These are phyloP conservation scores for Alosa sapidissima DNA, from an alignment of 2,797 vertebrate species.

Conservation along the genomic window DNA sequence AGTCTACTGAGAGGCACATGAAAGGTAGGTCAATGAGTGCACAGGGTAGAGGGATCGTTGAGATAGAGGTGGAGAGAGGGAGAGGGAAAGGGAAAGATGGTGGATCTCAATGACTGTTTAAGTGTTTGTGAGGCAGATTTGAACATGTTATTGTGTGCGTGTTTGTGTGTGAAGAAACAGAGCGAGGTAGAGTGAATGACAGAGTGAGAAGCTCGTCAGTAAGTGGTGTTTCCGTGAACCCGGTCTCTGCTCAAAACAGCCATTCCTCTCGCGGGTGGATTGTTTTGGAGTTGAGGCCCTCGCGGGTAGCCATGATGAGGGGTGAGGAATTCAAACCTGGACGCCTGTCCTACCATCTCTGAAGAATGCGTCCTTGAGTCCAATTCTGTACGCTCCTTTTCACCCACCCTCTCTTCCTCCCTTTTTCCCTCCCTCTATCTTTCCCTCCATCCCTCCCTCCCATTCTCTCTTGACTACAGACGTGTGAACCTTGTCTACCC, in stretches of 20 bases:
- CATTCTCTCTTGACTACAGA: not conserved
- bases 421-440: not conserved
- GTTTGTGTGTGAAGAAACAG: not conserved
- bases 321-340: constrained; percentile 2
- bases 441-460: not conserved
- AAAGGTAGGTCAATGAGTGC: not conserved
- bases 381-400: not conserved
- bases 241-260: not conserved
- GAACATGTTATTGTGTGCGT: not conserved
- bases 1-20: not conserved
- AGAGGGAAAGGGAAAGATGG: not conserved
- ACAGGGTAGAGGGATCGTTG: not conserved
- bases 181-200: not conserved
- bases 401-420: not conserved
- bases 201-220: not conserved
- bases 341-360: not conserved
- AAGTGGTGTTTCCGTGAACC: not conserved
- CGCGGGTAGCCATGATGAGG: not conserved
- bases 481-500: too few species aligned
- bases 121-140: not conserved
- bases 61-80: not conserved
- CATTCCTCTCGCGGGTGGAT: not conserved
- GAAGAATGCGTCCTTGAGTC: not conserved
- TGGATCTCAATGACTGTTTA: not conserved
- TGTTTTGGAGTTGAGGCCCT: not conserved